phyloP scores from a whole-genome alignment of 2,888 invertebrate genomes.

The Nasonovia ribisnigri region DNA sequence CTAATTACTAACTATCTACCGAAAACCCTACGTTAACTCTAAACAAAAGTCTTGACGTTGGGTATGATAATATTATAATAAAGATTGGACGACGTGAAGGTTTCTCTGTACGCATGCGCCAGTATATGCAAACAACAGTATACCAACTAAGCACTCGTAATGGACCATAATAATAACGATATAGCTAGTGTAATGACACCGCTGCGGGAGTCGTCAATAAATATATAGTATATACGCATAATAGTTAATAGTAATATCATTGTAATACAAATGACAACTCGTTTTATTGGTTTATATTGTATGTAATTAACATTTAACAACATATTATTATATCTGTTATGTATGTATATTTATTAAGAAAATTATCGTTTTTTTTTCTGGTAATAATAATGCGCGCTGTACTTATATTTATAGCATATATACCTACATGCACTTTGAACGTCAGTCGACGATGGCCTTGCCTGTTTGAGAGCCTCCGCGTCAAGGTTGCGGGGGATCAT shows the following conservation, averaged over 20 bases:
- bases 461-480: neutral
- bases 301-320: neutral
- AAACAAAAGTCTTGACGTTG: neutral
- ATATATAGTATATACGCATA: neutral
- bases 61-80: neutral
- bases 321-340: neutral
- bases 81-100: neutral
- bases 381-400: neutral
- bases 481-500: slow-evolving; percentile 30
- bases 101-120: neutral
- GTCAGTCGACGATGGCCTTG: slow-evolving; percentile 18
- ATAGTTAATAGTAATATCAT: neutral
- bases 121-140: neutral
- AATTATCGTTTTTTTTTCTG: slow-evolving; percentile 9
- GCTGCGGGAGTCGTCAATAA: neutral
- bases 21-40: neutral
- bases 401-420: neutral
- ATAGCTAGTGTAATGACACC: neutral
- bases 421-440: neutral
- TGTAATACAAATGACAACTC: neutral
- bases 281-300: slow-evolving; percentile 2
- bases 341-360: neutral
- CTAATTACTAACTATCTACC: neutral
- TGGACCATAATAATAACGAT: slow-evolving; percentile 16
- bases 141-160: neutral